Base-by-base conservation (phyloP, 2,113 vertebrate species). In the Anguilla japonica region DNA sequence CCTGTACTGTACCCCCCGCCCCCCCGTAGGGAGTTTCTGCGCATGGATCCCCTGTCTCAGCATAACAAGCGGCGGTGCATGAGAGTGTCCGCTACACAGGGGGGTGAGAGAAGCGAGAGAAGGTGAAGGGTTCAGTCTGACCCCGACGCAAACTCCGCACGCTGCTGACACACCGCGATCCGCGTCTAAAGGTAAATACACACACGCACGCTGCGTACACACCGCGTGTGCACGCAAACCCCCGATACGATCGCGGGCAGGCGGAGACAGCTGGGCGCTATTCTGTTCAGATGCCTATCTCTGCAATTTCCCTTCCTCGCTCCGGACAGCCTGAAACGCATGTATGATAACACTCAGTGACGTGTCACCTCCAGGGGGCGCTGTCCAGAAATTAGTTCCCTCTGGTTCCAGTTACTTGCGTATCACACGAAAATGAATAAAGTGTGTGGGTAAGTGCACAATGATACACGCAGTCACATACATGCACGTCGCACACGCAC, bases 401-500 rank as follows among this genome's bases (percentile, higher is more conserved):
- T 18, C 39, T 18, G 41, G 79, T 40, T 81, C 5, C 79, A 46
- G 43, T 46, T 46, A 46, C 43, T 46, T 46, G 43, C 2, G 8
- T 46, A 46, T 46, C 43, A 46, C 43, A 46, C 8, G 43, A 8
- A 46, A 46, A 46, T 46, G 8, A 46, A 46, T 46, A 8, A 34
- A 1, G 43, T 46, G 43, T 8, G 43, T 46, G 43, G 43, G 8
- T 46, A 46, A 46, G 43, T 46, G 43, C 43, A 46, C 43, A 46
- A 0, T 6, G 43, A 46, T 6, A 46, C 4, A 46, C 43, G 43
- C 20, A 18, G 79, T 89, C 88, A 88, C 82, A 83, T 71, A 83
- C 0, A 2, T 26, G 63, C 81, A 90, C 86, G 46, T 34, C 82
- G 26, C 81, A 89, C 85, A 57, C 41, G 82, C 81, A 85, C 81